Base-by-base conservation (phyloP, 2,113 vertebrate genomes). In the Nansenia antarctica region DNA sequence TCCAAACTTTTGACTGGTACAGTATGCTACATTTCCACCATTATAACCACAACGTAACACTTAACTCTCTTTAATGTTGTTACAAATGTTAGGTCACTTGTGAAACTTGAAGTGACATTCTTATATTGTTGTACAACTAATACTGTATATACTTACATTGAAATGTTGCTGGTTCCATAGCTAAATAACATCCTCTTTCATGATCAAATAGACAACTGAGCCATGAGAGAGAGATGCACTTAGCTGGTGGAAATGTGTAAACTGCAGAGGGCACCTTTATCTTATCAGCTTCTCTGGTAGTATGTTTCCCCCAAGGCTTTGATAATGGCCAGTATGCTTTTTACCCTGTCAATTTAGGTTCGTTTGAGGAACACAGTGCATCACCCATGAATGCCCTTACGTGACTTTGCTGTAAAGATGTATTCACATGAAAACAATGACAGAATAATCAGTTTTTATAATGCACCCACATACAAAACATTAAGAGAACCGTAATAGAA, bases 251-350 rank as follows among this genome's bases (percentile, higher is more conserved):
- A 60, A 42, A 14, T 8, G 3, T 55, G 14, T 5, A 55, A 14
- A 14, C 9, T 63, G 31, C 14, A 27, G 1, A 18, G 20, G 31
- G 65, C 35, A 14, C 62, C 54, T 68, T 69, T 32, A 39, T 54
- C 14, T 34, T 1, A 5, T 61, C 26, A 12, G 12, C 15, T 14
- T 57, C 68, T 73, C 81, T 78, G 53, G 47, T 78, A 15, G 1
- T 30, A n/a, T 2, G 27, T 18, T 62, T 45, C 2, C 22, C 80
- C 63, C 74, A 49, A 55, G 84, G 81, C 74, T 58, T 2, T 15
- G 24, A 45, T 81, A 83, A 87, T 78, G 67, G 66, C 2, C 42
- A 14, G 11, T 47, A n/a, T 47, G 53, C 26, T 24, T 27, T 55
- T 5, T 55, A 72, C 26, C 53, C 26, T 24, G 53, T 27, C 24